Evolutionary conservation across 2,797 vertebrate genomes (phyloP).

Genomic region (Enteromius thamalakanensis): DNA sequence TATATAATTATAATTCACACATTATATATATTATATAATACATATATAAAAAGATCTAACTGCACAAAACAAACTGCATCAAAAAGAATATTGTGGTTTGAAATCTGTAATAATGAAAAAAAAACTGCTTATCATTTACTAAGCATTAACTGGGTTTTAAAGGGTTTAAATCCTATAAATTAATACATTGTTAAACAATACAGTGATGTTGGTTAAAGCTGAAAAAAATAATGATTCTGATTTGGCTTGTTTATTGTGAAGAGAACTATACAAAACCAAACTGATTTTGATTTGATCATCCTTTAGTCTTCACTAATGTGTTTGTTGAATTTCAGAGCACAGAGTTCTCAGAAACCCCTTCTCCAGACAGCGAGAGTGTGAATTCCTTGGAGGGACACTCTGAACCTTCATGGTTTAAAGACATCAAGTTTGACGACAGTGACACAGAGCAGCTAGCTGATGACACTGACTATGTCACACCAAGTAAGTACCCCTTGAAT

Average conservation of each 20-base stretch:
- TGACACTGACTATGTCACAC: slow-evolving; percentile 87
- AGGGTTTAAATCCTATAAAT: neutral
- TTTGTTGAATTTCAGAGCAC: slow-evolving; percentile 81
- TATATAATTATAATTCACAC: too few species aligned
- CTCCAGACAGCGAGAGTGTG: slow-evolving; percentile 96
- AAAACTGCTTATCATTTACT: neutral
- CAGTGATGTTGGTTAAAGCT: neutral
- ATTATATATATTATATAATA: too few species aligned
- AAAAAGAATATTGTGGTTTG: too few species aligned
- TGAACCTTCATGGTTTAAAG: slow-evolving; percentile 98
- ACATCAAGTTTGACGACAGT: slow-evolving; percentile 99
- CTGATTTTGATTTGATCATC: neutral
- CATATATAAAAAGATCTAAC: too few species aligned
- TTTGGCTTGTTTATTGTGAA: neutral
- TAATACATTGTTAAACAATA: neutral
- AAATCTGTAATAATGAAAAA: neutral
- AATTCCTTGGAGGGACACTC: slow-evolving; percentile 97
- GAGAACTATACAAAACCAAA: neutral
- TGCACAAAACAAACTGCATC: too few species aligned
- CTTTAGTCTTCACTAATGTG: neutral
- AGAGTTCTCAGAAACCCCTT: slow-evolving; percentile 96
- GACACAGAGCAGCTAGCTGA: slow-evolving; percentile 94
- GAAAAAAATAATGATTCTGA: neutral
- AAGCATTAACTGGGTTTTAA: neutral
- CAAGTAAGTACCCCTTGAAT: slow-evolving; percentile 75